Percentiles rank a stretch among this genome's conserved stretches.
Conservation (phyloP, 1,140 invertebrate genomes). For the Halesus radiatus region DNA sequence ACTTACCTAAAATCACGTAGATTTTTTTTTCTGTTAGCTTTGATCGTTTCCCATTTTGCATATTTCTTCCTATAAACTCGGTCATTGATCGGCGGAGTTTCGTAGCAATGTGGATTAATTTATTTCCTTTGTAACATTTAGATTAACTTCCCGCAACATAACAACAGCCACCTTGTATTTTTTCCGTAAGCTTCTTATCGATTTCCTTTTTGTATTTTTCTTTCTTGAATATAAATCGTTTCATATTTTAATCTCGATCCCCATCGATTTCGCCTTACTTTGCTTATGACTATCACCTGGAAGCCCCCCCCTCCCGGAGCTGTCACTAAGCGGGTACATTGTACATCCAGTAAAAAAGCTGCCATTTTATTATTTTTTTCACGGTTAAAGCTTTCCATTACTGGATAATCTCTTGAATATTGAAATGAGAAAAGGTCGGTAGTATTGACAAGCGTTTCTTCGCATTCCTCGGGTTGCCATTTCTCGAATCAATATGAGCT, state of each 20-base stretch:
- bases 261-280: not conserved
- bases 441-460: constrained; percentile 16
- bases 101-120: no score
- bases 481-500: constrained; percentile 7
- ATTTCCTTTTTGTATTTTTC: not conserved
- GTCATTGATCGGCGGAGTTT: no score
- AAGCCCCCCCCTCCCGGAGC: not conserved
- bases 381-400: not conserved
- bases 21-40: no score
- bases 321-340: not conserved
- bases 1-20: no score
- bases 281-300: not conserved
- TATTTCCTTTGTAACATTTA: no score
- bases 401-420: constrained; percentile 10
- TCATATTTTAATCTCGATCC: not conserved
- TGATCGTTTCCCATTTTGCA: no score
- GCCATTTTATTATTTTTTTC: constrained; percentile 1
- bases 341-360: not conserved
- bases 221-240: not conserved
- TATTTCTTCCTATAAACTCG: no score
- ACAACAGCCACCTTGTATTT: not conserved
- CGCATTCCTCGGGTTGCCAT: not conserved
- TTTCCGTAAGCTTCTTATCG: not conserved
- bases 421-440: not conserved
- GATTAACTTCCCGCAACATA: not conserved